A percentile compares a stretch with the other conserved stretches of the same genome.
These are phyloP conservation scores for Cathartes aura DNA, from an alignment of 2,113 vertebrate genomes.

Conservation along the genomic window DNA sequence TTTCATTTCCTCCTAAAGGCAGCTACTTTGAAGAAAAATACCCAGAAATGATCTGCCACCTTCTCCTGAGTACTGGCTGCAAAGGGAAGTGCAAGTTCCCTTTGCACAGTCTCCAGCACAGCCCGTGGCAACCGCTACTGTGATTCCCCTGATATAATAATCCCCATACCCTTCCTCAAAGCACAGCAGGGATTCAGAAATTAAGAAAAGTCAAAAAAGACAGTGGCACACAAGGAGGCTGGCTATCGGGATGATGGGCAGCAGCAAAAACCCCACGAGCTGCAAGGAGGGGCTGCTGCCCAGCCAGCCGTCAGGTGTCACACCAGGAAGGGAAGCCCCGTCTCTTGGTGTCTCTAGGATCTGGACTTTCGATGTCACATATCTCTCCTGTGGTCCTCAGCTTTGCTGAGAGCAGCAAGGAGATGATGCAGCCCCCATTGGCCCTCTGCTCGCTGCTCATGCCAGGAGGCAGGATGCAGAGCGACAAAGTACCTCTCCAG, in stretches of 20 bases:
- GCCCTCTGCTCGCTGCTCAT: fast-evolving
- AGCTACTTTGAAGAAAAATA: not conserved
- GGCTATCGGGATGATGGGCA: fast-evolving
- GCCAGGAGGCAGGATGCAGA: fast-evolving
- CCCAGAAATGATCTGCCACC: not conserved
- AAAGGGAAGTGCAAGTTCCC: not conserved
- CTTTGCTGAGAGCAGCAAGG: not conserved
- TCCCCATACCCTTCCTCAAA: not conserved
- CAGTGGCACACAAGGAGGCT: not conserved
- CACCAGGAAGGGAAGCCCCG: not conserved
- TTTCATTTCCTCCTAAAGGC: not conserved
- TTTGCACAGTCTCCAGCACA: not conserved
- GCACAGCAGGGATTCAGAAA: not conserved
- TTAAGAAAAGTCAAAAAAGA: not conserved
- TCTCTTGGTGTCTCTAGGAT: not conserved
- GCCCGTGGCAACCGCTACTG: fast-evolving
- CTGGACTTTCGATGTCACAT: not conserved
- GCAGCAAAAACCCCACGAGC: fast-evolving
- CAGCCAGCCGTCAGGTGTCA: fast-evolving
- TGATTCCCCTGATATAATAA: not conserved
- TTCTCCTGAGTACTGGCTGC: fast-evolving
- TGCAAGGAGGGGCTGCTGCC: not conserved
- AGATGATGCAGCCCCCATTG: not conserved
- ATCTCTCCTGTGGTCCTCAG: not conserved
- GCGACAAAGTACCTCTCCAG: not conserved